These are phyloP conservation scores for Cisticola juncidis DNA, from an alignment of 2,113 vertebrate species.

Conservation along the genomic window DNA sequence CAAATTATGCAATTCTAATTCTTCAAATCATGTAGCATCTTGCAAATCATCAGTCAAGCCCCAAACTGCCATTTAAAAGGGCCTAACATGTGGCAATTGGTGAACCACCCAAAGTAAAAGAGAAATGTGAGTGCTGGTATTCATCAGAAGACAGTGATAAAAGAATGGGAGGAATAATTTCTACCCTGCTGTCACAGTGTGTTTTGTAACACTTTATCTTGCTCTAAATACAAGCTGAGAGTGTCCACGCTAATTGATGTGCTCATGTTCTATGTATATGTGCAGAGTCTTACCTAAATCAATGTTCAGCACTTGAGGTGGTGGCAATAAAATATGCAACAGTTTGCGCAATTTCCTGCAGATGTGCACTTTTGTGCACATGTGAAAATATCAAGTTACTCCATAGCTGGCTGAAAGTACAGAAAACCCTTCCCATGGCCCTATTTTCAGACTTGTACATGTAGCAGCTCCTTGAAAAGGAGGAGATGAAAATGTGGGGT, in stretches of 20 bases:
- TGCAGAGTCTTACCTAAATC: neutral
- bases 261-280: neutral
- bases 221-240: neutral
- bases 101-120: neutral
- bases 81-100: neutral
- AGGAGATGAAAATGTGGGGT: neutral
- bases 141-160: neutral
- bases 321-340: neutral
- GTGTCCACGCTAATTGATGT: neutral
- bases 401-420: neutral
- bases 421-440: neutral
- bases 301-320: neutral
- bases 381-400: neutral
- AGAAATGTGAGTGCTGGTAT: neutral
- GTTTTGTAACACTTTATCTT: conserved; percentile 19
- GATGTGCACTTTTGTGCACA: neutral
- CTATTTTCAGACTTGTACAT: neutral
- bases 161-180: neutral
- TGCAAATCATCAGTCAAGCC: conserved; percentile 21
- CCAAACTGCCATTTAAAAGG: neutral
- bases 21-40: conserved; percentile 19
- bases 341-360: neutral
- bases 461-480: neutral
- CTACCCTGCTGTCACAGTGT: neutral
- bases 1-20: neutral